Evolutionary conservation across 2,113 vertebrate species (phyloP).

Genomic region (Bubalus kerabau): DNA sequence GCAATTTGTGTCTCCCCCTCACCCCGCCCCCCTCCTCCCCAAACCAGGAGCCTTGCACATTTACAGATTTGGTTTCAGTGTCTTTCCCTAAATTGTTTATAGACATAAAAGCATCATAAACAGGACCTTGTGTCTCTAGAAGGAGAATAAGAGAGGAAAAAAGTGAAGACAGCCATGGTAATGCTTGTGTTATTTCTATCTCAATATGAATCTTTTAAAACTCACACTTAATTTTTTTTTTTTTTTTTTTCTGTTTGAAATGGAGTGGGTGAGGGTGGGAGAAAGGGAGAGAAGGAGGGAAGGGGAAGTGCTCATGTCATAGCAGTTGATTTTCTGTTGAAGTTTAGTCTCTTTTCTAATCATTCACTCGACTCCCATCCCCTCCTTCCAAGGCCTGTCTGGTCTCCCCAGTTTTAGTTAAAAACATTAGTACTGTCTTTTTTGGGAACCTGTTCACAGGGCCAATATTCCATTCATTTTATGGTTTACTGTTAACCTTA

Average conservation of each 20-base stretch:
- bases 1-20: slow-evolving; percentile 55
- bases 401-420: background rate
- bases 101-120: slow-evolving; percentile 60
- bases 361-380: background rate
- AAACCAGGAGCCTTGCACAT: slow-evolving; percentile 32
- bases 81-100: slow-evolving; percentile 55
- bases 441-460: background rate
- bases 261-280: background rate
- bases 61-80: slow-evolving; percentile 67
- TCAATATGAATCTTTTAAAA: slow-evolving; percentile 40
- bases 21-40: background rate
- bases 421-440: background rate
- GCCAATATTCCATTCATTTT: slow-evolving; percentile 30
- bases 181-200: background rate
- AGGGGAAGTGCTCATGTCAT: background rate
- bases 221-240: slow-evolving; percentile 22
- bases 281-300: background rate
- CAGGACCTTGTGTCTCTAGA: slow-evolving; percentile 24
- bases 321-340: background rate
- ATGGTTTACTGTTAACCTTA: slow-evolving; percentile 50
- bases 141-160: slow-evolving; percentile 35
- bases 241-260: slow-evolving; percentile 43
- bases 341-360: background rate
- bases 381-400: background rate
- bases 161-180: background rate